Evolutionary conservation across 2,113 vertebrate species (phyloP).

Genomic region (Apus apus): DNA sequence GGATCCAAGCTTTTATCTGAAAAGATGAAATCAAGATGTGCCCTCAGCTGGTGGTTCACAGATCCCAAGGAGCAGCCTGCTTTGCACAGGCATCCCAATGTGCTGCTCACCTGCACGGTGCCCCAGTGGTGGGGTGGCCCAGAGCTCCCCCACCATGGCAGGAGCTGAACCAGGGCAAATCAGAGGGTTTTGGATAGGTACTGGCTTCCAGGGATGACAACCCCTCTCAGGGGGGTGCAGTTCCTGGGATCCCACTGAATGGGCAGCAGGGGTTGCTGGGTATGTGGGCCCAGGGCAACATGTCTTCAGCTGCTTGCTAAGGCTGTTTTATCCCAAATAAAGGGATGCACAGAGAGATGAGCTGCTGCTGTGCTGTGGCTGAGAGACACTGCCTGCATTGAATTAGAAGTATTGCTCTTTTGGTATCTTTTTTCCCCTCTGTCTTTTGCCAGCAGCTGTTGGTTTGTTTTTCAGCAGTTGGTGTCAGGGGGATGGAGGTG

Average conservation of each 20-base stretch:
- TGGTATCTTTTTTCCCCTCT: rapidly evolving
- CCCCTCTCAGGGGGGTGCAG: neutral
- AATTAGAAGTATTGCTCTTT: neutral
- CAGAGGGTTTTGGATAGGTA: neutral
- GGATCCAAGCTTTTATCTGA: slow-evolving; percentile 44
- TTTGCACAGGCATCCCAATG: neutral
- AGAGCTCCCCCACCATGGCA: neutral
- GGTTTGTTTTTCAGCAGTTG: neutral
- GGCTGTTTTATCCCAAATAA: neutral
- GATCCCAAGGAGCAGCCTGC: neutral
- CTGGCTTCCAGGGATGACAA: neutral
- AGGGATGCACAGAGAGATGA: neutral
- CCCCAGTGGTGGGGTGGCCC: rapidly evolving
- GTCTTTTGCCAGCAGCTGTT: neutral
- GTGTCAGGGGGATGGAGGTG: neutral
- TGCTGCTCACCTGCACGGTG: neutral
- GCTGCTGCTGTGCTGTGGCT: neutral
- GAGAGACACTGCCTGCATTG: neutral
- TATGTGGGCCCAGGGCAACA: neutral
- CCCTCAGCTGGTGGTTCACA: neutral
- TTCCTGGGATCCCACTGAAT: neutral
- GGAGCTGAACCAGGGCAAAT: neutral
- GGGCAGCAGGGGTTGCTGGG: neutral
- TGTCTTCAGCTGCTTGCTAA: neutral
- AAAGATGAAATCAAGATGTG: slow-evolving; percentile 43